These are phyloP conservation scores for Chaetodon trifasciatus DNA, from an alignment of 2,797 vertebrate genomes.

Conservation along the genomic window DNA sequence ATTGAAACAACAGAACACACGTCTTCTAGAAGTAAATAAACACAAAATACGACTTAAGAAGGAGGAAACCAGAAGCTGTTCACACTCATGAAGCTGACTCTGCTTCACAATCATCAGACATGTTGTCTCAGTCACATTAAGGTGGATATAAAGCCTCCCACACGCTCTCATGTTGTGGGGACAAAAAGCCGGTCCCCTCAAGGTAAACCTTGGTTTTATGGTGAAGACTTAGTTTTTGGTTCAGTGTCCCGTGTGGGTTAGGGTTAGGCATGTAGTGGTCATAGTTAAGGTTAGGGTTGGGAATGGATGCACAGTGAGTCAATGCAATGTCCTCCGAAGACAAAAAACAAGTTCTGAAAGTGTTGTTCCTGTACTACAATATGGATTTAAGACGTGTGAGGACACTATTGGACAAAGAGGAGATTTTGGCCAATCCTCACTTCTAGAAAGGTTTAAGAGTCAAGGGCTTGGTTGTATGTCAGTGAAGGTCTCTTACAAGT, in stretches of 20 bases:
- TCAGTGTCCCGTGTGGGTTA: neutral
- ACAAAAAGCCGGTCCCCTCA: neutral
- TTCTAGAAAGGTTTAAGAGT: neutral
- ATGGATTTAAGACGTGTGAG: too few relatives aligned
- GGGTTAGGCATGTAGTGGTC: neutral
- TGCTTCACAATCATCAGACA: neutral
- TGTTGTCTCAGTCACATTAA: too few relatives aligned
- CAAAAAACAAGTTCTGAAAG: neutral
- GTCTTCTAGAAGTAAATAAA: neutral
- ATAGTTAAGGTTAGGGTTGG: too few relatives aligned
- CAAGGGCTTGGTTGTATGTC: neutral
- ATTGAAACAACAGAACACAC: slow-evolving; percentile 1
- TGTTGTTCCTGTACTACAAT: neutral
- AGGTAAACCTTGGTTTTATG: neutral
- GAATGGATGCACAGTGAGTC: neutral
- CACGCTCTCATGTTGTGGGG: neutral
- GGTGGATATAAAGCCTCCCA: too few relatives aligned
- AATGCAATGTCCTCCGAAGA: neutral
- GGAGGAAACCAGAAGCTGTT: neutral
- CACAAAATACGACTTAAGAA: neutral
- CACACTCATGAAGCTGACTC: neutral
- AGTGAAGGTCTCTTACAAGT: neutral
- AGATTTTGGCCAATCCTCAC: neutral
- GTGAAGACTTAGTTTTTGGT: neutral
- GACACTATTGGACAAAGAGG: neutral